Evolutionary conservation across 1,140 invertebrate species (phyloP).

Genomic region (Chelonus insularis): DNA sequence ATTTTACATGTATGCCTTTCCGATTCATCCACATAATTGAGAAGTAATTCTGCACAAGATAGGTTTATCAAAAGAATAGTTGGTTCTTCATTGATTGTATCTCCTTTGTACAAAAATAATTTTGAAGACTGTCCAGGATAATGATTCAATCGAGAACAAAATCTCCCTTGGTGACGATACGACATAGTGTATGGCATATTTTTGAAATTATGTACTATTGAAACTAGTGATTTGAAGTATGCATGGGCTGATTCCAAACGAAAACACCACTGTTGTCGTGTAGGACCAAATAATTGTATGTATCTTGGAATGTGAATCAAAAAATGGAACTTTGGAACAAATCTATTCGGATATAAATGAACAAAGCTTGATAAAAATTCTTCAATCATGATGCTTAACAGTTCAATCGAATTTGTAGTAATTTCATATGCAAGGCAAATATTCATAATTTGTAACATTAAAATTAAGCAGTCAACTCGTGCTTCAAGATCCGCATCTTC

Average conservation of each 20-base stretch:
- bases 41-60: too few relatives aligned
- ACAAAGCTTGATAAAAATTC: conserved; percentile 24
- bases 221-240: conserved; percentile 33
- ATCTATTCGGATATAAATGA: conserved; percentile 19
- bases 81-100: too few relatives aligned
- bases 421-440: conserved; percentile 33
- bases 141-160: too few relatives aligned
- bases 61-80: too few relatives aligned
- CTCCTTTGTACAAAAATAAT: too few relatives aligned
- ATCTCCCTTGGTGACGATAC: too few relatives aligned
- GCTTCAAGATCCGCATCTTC: conserved; percentile 17
- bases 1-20: too few relatives aligned
- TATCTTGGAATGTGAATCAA: conserved; percentile 29
- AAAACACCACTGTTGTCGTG: conserved; percentile 31
- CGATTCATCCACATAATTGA: too few relatives aligned
- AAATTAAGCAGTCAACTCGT: conserved; percentile 14
- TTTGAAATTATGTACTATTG: conserved; percentile 8
- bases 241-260: conserved; percentile 31
- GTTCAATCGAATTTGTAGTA: conserved; percentile 6
- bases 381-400: conserved; percentile 30
- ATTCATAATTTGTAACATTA: conserved; percentile 33
- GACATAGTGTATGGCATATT: too few relatives aligned
- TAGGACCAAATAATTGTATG: conserved; percentile 32
- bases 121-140: too few relatives aligned
- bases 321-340: conserved; percentile 36